A percentile compares a stretch with the other conserved stretches of the same genome.
phyloP scores from a whole-genome alignment of 2,113 vertebrate genomes.

The Oxygymnocypris stewartii region DNA sequence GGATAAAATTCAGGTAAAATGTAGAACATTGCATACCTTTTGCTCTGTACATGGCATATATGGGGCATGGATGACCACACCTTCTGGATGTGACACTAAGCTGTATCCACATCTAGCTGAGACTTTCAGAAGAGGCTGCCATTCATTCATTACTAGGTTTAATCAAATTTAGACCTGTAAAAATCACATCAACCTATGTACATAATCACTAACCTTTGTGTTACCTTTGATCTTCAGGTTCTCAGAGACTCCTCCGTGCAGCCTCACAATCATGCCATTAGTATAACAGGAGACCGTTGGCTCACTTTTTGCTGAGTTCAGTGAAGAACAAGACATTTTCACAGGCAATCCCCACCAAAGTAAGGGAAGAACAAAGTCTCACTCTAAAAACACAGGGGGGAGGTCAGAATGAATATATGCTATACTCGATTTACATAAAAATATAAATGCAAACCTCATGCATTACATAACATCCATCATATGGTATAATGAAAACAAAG shows the following conservation, averaged over 20 bases:
- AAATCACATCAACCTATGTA: too few species aligned
- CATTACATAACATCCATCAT: conserved; percentile 70
- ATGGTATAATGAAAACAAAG: conserved; percentile 66
- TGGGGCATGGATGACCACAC: conserved; percentile 63
- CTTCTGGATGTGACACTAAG: conserved; percentile 62
- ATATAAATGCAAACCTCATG: conserved; percentile 60
- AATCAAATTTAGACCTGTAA: background rate
- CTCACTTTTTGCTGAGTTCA: conserved; percentile 36
- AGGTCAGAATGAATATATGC: background rate
- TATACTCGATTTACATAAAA: background rate
- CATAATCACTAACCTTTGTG: background rate
- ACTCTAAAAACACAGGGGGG: conserved; percentile 53
- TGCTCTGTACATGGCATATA: conserved; percentile 67
- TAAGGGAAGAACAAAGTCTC: conserved; percentile 66
- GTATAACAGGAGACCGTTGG: conserved; percentile 69
- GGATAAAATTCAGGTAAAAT: background rate
- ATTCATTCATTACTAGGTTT: conserved; percentile 63
- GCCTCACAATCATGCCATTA: conserved; percentile 70
- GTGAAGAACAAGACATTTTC: conserved; percentile 69
- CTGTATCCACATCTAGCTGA: conserved; percentile 67
- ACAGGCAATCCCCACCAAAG: conserved; percentile 66
- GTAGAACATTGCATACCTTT: conserved; percentile 54
- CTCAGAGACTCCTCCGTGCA: conserved; percentile 26
- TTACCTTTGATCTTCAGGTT: conserved; percentile 69
- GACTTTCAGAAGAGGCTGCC: conserved; percentile 63